Evolutionary conservation across 2,888 invertebrate species (phyloP).

Genomic region (Himalopsyche japonica): DNA sequence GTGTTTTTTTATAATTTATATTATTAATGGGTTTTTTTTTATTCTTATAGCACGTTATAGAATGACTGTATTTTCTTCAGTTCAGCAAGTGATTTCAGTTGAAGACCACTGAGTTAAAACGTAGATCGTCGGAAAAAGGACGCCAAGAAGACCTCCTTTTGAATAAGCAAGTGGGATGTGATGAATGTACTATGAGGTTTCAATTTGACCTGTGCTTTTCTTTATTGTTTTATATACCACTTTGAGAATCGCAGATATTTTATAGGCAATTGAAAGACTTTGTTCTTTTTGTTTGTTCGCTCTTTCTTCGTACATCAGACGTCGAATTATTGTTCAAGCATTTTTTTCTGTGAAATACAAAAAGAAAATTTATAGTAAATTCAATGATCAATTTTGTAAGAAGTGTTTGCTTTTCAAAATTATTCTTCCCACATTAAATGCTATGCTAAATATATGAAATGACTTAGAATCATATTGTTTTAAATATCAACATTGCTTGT

Average conservation of each 20-base stretch:
- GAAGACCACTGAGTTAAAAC: not conserved
- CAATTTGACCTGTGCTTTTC: not conserved
- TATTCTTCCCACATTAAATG: too few relatives aligned
- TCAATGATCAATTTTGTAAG: too few relatives aligned
- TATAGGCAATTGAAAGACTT: not conserved
- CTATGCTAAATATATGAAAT: too few relatives aligned
- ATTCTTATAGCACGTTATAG: too few relatives aligned
- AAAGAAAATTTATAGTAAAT: too few relatives aligned
- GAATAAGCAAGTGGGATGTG: not conserved
- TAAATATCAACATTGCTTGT: too few relatives aligned
- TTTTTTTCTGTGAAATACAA: too few relatives aligned
- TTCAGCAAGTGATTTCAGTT: not conserved
- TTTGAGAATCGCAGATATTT: not conserved
- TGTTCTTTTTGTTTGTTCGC: not conserved
- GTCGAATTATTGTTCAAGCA: too few relatives aligned
- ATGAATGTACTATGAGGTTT: not conserved
- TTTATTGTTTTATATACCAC: not conserved
- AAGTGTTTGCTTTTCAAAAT: too few relatives aligned
- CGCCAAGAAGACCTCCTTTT: not conserved
- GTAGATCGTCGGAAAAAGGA: not conserved
- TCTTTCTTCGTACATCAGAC: not conserved
- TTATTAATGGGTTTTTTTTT: too few relatives aligned
- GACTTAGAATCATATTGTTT: too few relatives aligned
- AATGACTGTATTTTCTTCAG: not conserved
- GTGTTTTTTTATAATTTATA: too few relatives aligned